Conservation (phyloP, 2,888 invertebrate species). For the Ctenicera cuprea region DNA sequence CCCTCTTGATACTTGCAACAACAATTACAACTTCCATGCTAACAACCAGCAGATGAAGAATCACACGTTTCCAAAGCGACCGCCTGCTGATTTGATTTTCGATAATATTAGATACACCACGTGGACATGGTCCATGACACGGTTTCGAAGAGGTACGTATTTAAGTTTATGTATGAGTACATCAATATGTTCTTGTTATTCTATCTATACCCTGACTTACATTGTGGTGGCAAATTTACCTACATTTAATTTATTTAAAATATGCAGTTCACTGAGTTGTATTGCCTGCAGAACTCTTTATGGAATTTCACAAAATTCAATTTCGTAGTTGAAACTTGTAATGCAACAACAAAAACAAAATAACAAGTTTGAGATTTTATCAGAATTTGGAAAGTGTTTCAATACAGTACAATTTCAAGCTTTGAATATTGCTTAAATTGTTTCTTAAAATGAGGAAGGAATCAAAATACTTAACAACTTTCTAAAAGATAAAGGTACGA, state of each 20-base stretch:
- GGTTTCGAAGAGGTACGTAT: conserved; percentile 65
- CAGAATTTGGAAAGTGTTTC: too few relatives aligned
- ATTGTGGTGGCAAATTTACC: background rate
- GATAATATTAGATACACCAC: conserved; percentile 80
- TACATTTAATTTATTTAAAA: too few relatives aligned
- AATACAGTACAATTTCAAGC: too few relatives aligned
- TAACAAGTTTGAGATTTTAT: too few relatives aligned
- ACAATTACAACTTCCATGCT: conserved; percentile 60
- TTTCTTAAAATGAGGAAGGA: too few relatives aligned
- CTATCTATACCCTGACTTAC: conserved; percentile 3
- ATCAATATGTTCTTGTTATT: background rate
- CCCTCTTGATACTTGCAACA: conserved; percentile 56
- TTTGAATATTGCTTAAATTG: too few relatives aligned
- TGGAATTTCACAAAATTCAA: background rate
- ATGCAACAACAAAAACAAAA: too few relatives aligned
- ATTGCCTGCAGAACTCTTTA: background rate
- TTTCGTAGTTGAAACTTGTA: too few relatives aligned
- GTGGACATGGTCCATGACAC: conserved; percentile 70
- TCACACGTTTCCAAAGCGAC: conserved; percentile 75
- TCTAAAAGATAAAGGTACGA: too few relatives aligned
- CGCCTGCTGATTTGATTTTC: conserved; percentile 82
- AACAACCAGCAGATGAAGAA: conserved; percentile 64
- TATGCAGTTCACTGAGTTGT: background rate
- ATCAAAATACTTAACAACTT: too few relatives aligned
- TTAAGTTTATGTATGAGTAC: background rate